Conservation (phyloP, 2,888 invertebrate genomes). For the Ptilodon capucinus region DNA sequence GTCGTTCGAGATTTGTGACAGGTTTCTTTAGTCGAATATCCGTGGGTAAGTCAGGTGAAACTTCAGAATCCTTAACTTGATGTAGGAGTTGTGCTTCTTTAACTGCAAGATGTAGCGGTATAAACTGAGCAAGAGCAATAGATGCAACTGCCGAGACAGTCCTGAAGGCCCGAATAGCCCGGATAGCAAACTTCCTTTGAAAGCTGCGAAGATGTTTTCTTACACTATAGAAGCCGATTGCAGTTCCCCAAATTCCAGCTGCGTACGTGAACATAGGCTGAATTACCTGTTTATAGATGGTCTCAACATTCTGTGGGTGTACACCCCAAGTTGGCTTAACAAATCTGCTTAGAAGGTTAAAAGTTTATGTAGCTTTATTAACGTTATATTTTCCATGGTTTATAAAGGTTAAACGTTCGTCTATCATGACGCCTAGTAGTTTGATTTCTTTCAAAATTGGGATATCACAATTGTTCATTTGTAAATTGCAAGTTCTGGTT, state of each 20-base stretch:
- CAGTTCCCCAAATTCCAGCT: neutral
- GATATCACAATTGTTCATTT: neutral
- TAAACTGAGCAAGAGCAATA: too few species aligned
- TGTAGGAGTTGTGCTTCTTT: too few species aligned
- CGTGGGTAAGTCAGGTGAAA: too few species aligned
- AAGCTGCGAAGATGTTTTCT: too few species aligned
- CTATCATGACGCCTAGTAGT: neutral
- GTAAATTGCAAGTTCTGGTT: neutral
- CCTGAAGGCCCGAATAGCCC: too few species aligned
- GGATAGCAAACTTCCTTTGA: too few species aligned
- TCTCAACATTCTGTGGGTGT: neutral
- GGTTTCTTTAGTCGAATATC: too few species aligned
- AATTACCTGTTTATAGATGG: neutral
- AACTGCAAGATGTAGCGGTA: too few species aligned
- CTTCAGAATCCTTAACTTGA: too few species aligned
- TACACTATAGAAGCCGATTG: too few species aligned
- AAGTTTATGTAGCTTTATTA: neutral
- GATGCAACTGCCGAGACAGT: too few species aligned
- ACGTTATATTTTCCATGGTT: neutral
- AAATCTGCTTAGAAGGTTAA: neutral
- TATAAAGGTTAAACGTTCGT: neutral
- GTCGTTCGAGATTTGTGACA: too few species aligned
- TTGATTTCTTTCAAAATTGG: neutral
- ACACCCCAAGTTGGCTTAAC: neutral
- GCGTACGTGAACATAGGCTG: neutral